Evolutionary conservation across 1,140 invertebrate genomes (phyloP).

Genomic region (Drosophila takahashii): DNA sequence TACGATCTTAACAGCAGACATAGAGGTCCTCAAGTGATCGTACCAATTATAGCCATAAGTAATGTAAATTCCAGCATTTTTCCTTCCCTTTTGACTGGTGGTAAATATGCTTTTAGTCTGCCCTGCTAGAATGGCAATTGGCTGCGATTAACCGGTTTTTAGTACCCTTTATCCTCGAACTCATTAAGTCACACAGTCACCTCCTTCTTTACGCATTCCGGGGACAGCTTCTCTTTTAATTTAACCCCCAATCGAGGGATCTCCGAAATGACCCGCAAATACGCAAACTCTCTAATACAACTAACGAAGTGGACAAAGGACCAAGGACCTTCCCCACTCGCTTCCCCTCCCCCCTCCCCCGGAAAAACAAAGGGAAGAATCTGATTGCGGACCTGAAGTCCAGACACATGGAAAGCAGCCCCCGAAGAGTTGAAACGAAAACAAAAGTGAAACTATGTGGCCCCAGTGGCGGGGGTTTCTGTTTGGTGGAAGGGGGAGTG

Average conservation of each 20-base stretch:
- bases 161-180: conserved; percentile 6
- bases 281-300: conserved; percentile 70
- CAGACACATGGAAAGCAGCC: conserved; percentile 60
- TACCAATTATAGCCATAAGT: neutral
- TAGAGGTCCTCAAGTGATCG: no score
- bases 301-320: conserved; percentile 76
- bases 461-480: conserved; percentile 13
- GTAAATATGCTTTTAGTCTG: neutral
- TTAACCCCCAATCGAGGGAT: conserved; percentile 49
- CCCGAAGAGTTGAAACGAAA: conserved; percentile 65
- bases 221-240: conserved; percentile 30
- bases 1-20: no score
- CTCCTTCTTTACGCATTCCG: conserved; percentile 4
- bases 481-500: neutral
- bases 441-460: conserved; percentile 79
- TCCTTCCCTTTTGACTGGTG: neutral
- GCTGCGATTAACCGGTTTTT: conserved; percentile 9
- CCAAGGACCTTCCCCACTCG: conserved; percentile 11
- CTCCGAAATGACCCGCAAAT: conserved; percentile 51
- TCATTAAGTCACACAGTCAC: conserved; percentile 27
- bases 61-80: neutral
- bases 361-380: conserved; percentile 22
- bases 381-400: conserved; percentile 33
- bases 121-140: conserved; percentile 9
- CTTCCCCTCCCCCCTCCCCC: neutral